A percentile compares a stretch with the other conserved stretches of the same genome.
These are phyloP conservation scores for Uropetala carovei DNA, from an alignment of 2,888 invertebrate species.

Conservation along the genomic window DNA sequence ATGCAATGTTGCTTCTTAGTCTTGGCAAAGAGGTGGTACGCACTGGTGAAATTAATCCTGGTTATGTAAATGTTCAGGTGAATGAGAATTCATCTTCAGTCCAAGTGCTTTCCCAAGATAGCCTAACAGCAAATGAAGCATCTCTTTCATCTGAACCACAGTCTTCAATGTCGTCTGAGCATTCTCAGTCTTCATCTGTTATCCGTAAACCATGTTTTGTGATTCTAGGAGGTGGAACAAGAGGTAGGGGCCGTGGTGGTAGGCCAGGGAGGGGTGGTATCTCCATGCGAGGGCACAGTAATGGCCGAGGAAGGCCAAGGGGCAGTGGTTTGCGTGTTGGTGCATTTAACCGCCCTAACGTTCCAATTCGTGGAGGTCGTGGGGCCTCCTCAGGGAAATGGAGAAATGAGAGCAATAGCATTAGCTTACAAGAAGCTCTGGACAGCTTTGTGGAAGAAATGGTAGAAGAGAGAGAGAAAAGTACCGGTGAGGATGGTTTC, in stretches of 20 bases:
- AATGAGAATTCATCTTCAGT: slow-evolving; percentile 44
- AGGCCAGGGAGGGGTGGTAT: slow-evolving; percentile 38
- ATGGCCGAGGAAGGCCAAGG: slow-evolving; percentile 39
- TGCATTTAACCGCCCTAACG: slow-evolving; percentile 14
- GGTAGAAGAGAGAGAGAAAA: neutral
- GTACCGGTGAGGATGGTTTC: neutral
- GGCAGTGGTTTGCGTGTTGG: slow-evolving; percentile 46
- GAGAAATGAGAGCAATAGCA: slow-evolving; percentile 69
- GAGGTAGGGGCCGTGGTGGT: slow-evolving; percentile 43
- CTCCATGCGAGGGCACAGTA: slow-evolving; percentile 28
- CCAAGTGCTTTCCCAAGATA: slow-evolving; percentile 25
- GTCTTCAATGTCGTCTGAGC: neutral
- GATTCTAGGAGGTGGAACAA: slow-evolving; percentile 34
- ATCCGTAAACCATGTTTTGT: slow-evolving; percentile 56
- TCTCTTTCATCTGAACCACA: slow-evolving; percentile 27
- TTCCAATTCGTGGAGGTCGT: slow-evolving; percentile 18
- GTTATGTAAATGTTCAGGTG: slow-evolving; percentile 42
- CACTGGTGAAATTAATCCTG: slow-evolving; percentile 31
- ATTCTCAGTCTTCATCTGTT: slow-evolving; percentile 2
- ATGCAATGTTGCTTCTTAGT: slow-evolving; percentile 57
- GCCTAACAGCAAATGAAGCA: neutral
- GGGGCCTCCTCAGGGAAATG: slow-evolving; percentile 70
- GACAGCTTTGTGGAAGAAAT: slow-evolving; percentile 66
- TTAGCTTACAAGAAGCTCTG: slow-evolving; percentile 66
- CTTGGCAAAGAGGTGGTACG: slow-evolving; percentile 58